Conservation (phyloP, 2,113 vertebrate genomes). For the Perca fluviatilis region DNA sequence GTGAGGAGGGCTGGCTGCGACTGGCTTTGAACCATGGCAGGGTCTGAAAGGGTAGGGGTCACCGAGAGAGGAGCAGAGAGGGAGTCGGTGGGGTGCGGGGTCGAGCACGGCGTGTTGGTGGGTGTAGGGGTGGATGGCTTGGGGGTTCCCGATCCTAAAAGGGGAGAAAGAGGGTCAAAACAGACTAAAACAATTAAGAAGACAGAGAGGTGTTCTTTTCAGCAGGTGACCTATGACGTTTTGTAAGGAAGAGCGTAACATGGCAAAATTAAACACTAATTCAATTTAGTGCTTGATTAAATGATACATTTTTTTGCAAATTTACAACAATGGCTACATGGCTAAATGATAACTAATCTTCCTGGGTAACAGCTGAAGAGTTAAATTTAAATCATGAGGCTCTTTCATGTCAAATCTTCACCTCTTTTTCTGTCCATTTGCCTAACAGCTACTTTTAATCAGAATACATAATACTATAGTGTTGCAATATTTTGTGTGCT, state of each 20-base stretch:
- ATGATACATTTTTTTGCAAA: not conserved
- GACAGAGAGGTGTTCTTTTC: not conserved
- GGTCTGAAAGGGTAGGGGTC: conserved; percentile 90
- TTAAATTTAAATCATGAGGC: too few species aligned
- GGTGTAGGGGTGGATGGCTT: conserved; percentile 98
- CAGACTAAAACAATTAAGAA: not conserved
- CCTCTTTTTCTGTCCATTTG: not conserved
- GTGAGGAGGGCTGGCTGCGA: conserved; percentile 90
- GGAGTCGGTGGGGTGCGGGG: conserved; percentile 92
- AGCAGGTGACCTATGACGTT: not conserved
- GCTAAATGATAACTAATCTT: not conserved
- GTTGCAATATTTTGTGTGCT: conserved; percentile 2
- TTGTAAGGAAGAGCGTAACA: not conserved
- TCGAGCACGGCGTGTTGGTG: conserved; percentile 95
- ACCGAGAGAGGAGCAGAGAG: conserved; percentile 89
- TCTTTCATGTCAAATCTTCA: not conserved
- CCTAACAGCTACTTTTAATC: conserved; percentile 25
- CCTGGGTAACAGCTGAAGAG: not conserved
- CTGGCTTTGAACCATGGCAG: conserved; percentile 79
- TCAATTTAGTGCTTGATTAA: not conserved
- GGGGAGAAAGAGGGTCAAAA: conserved; percentile 28
- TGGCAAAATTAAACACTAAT: not conserved
- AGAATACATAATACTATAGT: not conserved
- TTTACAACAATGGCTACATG: not conserved
- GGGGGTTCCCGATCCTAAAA: conserved; percentile 96